Conservation (phyloP, 2,113 vertebrate species). For the Myrmecophaga tridactyla region DNA sequence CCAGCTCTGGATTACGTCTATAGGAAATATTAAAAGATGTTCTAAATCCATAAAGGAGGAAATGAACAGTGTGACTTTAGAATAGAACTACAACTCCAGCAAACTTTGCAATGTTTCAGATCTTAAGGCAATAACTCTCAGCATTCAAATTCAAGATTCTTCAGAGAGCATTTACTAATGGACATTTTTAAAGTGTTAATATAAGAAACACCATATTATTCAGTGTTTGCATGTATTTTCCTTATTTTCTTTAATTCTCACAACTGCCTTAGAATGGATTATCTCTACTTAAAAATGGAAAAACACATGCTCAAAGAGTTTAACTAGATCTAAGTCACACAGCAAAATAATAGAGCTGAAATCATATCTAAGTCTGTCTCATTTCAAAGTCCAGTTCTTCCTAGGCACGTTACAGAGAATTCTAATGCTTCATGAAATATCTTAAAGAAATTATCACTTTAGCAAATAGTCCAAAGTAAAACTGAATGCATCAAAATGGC, state of each 20-base stretch:
- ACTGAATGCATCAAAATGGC: not conserved
- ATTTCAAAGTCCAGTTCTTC: not conserved
- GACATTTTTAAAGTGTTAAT: not conserved
- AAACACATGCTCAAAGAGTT: not conserved
- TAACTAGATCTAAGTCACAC: not conserved
- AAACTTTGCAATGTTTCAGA: not conserved
- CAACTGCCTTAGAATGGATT: not conserved
- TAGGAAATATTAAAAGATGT: conserved; percentile 6
- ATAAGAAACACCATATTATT: not conserved
- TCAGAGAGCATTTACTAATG: not conserved
- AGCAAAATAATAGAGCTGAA: not conserved
- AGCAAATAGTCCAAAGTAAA: not conserved
- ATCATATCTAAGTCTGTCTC: not conserved
- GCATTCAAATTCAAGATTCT: not conserved
- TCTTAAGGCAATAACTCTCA: not conserved
- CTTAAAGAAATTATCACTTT: not conserved
- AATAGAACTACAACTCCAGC: not conserved
- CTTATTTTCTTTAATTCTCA: not conserved
- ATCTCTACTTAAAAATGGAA: not conserved
- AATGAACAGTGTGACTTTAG: not conserved
- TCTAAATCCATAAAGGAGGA: not conserved
- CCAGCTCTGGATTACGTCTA: not conserved
- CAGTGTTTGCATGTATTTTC: not conserved
- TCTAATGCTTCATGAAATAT: not conserved
- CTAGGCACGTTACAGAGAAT: not conserved